Base-by-base conservation (phyloP, 1,140 invertebrate species). In the Agrypnia vestita region DNA sequence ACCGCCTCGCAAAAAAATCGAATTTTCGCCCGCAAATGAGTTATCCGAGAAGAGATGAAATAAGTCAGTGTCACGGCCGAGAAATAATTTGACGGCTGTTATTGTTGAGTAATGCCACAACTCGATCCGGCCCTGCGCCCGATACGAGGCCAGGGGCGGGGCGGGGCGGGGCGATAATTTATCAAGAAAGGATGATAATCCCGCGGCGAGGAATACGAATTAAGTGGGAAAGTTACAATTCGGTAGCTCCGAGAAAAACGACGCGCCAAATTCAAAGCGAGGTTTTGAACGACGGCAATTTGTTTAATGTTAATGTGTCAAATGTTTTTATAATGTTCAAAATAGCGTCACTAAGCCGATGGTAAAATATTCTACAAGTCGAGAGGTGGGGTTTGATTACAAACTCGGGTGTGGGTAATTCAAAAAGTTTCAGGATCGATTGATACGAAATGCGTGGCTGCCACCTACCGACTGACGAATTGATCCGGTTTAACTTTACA, bases 191-290 rank as follows among this genome's bases (percentile, higher is more conserved):
- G 64, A 69, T 69, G 46, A 47, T 69, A 49, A 69, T 69, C 19
- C 43, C n/a, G 62, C 12, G 59, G 59, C 13, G 25, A 62, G 25
- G 21, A 62, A 62, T 62, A 62, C 19, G 59, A 8, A 8, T 62
- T 67, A 47, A 67, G 44, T 64, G 61, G 61, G n/a, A 67, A 67
- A 67, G n/a, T 67, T 67, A 46, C 44, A 47, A 67, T 47, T 67
- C 49, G 62, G n/a, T 46, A 43, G 62, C 44, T 67, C n/a, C 62
- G 0, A 35, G 59, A 62, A 35, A 56, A 56, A 15, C n/a, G n/a
- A 1, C 11, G 49, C 8, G 3, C 11, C 49, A 51, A 51, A 51
- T 51, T 15, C 8, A 15, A 51, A 51, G 1, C n/a, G 49, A 13
- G 49, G 49, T 51, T 51, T 51, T 1, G 8, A 51, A 3, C 8